Evolutionary conservation across 2,113 vertebrate genomes (phyloP), one percentile per base, ranked within the genome.

Genomic region (Garra rufa): DNA sequence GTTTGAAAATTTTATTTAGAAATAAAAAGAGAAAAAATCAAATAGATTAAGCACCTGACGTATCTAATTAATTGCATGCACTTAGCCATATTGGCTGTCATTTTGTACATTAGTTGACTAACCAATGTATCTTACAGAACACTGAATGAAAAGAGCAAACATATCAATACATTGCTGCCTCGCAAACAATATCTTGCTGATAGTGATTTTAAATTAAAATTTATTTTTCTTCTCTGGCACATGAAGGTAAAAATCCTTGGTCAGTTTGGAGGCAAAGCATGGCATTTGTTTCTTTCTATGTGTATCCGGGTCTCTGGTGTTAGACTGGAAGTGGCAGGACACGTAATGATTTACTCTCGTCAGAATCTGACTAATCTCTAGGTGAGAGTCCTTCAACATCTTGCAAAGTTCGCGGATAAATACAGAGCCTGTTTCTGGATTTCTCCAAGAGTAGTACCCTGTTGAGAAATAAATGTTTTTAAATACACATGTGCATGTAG

Each of bases 331-430:
- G 21, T 71, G 2, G 55, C 19, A 24, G 9, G 80, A 65, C 43
- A 82, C 80, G 3, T 3, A 0, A 30, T 82, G 46, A 3, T 70
- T 82, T 17, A 82, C 48, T 70, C 80, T 55, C 9, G 80, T 82
- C 46, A 82, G 46, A 82, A 41, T 52, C 80, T 69, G 63, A 69
- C 41, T 82, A 24, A 82, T 70, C 80, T 82, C 80, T 70, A 70
- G 44, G 41, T 41, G 44, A 70, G 44, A 6, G 28, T 70, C 30
- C 65, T 17, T 69, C 13, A 82, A 41, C 80, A 50, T 52, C 48
- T 82, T 7, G 65, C 80, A 82, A 50, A 70, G 44, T n/a, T 50
- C 65, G 6, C 3, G 13, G 65, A 82, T 70, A 24, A 82, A 82
- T 26, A 82, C 26, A 50, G 80, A 82, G 9, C 80, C 80, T 11